A percentile compares a stretch with the other conserved stretches of the same genome.
Evolutionary conservation across 2,888 invertebrate genomes (phyloP).

Genomic region (Apamea epomidion): DNA sequence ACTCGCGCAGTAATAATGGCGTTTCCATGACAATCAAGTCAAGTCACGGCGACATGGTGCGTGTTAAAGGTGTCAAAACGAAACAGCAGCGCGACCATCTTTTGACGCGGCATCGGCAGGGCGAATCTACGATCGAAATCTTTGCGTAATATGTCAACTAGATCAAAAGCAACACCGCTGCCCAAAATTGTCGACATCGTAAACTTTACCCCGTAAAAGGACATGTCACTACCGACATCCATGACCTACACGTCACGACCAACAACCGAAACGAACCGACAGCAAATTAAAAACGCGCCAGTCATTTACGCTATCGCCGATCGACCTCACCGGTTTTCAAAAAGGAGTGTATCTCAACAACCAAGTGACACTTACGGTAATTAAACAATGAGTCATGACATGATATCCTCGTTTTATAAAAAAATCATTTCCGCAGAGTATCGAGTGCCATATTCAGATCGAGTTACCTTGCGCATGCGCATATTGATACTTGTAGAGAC

Average conservation of each 20-base stretch:
- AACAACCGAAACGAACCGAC: conserved; percentile 4
- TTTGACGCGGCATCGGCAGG: background rate
- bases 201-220: conserved; percentile 27
- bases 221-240: conserved; percentile 21
- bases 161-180: conserved; percentile 18
- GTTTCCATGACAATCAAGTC: background rate
- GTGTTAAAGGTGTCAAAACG: background rate
- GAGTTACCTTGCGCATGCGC: conserved; percentile 75
- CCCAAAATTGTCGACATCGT: background rate
- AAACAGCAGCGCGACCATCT: background rate
- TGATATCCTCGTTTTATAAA: conserved; percentile 76
- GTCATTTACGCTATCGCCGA: conserved; percentile 44
- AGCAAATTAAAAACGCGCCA: conserved; percentile 39
- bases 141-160: background rate
- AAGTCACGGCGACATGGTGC: background rate
- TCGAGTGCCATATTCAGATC: conserved; percentile 74
- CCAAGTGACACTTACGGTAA: conserved; percentile 64
- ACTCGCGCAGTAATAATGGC: background rate
- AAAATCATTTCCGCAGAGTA: conserved; percentile 76
- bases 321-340: conserved; percentile 52
- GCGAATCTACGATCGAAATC: background rate
- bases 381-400: conserved; percentile 71
- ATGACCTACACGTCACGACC: conserved; percentile 22
- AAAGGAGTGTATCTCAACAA: conserved; percentile 43
- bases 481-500: conserved; percentile 75